A percentile compares a stretch with the other conserved stretches of the same genome.
Evolutionary conservation across 1,140 invertebrate genomes (phyloP).

Genomic region (Sipha flava): DNA sequence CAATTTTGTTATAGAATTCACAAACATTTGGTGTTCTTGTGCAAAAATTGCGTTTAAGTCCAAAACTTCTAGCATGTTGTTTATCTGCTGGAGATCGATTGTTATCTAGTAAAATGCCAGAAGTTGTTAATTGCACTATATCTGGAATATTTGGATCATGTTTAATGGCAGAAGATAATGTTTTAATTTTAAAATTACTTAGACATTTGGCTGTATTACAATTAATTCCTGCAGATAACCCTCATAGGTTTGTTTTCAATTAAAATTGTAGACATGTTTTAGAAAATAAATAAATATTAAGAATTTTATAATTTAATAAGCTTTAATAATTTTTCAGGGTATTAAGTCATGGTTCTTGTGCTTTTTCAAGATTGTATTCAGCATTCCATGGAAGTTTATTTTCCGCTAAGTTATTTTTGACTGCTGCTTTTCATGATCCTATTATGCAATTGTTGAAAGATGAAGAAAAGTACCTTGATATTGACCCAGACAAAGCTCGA

Average conservation of each 20-base stretch:
- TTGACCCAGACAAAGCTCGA: constrained; percentile 79
- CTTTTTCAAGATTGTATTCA: constrained; percentile 82
- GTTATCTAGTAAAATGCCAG: constrained; percentile 54
- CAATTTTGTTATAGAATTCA: constrained; percentile 46
- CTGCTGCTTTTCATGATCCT: constrained; percentile 80
- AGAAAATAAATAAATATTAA: too few species aligned
- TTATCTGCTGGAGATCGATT: constrained; percentile 67
- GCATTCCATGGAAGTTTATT: constrained; percentile 84
- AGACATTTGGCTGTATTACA: constrained; percentile 76
- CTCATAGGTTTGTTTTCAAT: constrained; percentile 52
- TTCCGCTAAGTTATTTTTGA: constrained; percentile 85
- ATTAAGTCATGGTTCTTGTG: constrained; percentile 72
- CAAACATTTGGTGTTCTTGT: constrained; percentile 71
- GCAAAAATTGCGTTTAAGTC: constrained; percentile 64
- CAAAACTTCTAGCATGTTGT: constrained; percentile 69
- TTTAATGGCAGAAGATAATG: constrained; percentile 71
- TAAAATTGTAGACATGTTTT: too few species aligned
- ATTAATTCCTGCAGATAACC: constrained; percentile 70
- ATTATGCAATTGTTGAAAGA: constrained; percentile 88
- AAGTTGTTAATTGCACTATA: constrained; percentile 61
- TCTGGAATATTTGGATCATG: constrained; percentile 77
- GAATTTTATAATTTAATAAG: too few species aligned
- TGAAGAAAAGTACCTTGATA: constrained; percentile 84
- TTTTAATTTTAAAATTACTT: constrained; percentile 65
- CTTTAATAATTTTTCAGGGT: constrained; percentile 47